Percentiles rank a stretch among this genome's conserved stretches.
These are phyloP conservation scores for Melanerpes formicivorus DNA, from an alignment of 2,113 vertebrate species.

Conservation along the genomic window DNA sequence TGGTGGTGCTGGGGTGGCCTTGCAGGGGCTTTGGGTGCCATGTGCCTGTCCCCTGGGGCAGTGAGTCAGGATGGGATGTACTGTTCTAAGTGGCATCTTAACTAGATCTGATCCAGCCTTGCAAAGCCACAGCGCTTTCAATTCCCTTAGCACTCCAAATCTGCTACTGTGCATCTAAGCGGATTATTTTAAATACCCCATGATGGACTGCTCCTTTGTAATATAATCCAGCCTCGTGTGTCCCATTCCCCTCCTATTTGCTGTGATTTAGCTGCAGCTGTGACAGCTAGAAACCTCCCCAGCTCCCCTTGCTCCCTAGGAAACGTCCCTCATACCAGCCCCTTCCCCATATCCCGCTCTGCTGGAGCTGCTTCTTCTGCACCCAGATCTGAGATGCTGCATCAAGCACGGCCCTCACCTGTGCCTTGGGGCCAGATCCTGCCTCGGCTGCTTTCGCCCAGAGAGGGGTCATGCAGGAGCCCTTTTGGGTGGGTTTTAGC, in stretches of 20 bases:
- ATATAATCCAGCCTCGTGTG: conserved; percentile 66
- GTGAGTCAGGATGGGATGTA: background rate
- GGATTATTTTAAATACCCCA: conserved; percentile 72
- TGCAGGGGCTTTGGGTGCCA: background rate
- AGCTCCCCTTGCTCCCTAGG: background rate
- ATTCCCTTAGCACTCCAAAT: conserved; percentile 71
- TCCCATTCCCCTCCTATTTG: conserved; percentile 68
- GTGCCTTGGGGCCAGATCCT: accelerated
- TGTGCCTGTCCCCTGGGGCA: conserved; percentile 3
- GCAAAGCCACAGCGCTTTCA: conserved; percentile 66
- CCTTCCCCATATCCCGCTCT: background rate
- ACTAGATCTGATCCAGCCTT: conserved; percentile 67
- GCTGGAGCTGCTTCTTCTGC: background rate
- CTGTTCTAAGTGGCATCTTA: conserved; percentile 61
- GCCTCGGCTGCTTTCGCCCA: background rate
- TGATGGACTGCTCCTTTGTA: conserved; percentile 73
- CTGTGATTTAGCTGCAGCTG: conserved; percentile 63
- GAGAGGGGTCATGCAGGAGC: background rate
- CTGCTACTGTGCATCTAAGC: conserved; percentile 73
- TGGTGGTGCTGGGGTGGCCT: background rate
- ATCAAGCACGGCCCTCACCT: background rate
- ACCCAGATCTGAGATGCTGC: background rate
- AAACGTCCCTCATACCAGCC: background rate
- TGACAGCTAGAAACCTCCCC: conserved; percentile 38
- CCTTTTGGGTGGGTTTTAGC: background rate